Percentiles rank a stretch among this genome's conserved stretches.
These are phyloP conservation scores for Xenops minutus DNA, from an alignment of 2,797 vertebrate genomes.

Conservation along the genomic window DNA sequence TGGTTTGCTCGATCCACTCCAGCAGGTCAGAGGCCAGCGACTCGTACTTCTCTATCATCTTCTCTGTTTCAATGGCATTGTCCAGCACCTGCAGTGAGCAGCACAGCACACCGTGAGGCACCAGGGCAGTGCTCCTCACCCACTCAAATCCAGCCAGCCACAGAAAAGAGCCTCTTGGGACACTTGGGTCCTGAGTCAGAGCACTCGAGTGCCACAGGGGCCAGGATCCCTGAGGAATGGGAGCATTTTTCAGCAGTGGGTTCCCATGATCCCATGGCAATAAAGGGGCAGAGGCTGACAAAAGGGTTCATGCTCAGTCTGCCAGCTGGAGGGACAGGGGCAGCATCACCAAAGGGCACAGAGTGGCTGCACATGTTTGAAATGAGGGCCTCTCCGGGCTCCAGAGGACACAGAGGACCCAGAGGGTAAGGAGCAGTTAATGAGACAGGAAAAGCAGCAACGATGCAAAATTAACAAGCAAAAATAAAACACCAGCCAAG, in stretches of 20 bases:
- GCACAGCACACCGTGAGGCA: not conserved
- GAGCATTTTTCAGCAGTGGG: not conserved
- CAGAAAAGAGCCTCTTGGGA: not conserved
- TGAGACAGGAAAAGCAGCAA: not conserved
- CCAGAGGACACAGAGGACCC: not conserved
- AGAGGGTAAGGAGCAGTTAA: not conserved
- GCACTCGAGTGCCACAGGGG: not conserved
- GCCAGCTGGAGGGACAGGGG: not conserved
- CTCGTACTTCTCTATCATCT: constrained; percentile 97
- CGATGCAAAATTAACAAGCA: not conserved
- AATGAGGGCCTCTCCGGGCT: not conserved
- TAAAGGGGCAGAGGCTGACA: not conserved
- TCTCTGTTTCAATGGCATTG: constrained; percentile 95
- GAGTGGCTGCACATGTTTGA: not conserved
- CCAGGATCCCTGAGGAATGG: not conserved
- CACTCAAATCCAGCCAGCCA: not conserved
- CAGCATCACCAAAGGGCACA: not conserved
- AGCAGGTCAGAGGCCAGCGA: constrained; percentile 94
- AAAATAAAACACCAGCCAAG: not conserved
- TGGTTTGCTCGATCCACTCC: constrained; percentile 98
- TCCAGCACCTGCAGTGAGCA: constrained; percentile 84
- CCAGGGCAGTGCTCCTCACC: not conserved
- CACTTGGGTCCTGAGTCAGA: not conserved
- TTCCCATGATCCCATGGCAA: not conserved
- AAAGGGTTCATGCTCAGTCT: not conserved